Base-by-base conservation (phyloP, 2,888 invertebrate genomes). In the Dasypogon diadema region DNA sequence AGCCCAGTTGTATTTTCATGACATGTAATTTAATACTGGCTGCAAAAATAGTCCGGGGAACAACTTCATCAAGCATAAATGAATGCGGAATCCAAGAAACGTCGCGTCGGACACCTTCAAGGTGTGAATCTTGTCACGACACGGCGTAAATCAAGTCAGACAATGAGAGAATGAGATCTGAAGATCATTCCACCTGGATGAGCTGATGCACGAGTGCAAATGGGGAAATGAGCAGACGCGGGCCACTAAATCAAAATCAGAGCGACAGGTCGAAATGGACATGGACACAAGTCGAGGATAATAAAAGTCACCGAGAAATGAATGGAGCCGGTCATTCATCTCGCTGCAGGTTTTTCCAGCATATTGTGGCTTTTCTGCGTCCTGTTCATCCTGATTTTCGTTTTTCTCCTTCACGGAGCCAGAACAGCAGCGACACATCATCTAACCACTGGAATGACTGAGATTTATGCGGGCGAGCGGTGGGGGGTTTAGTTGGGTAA, bases 161-260 rank as follows among this genome's bases (percentile, higher is more conserved):
- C 46, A 65, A 65, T 65, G 65, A 63, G 21, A 63, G 5, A 21
- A 16, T 3, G 63, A 42, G 12, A 37, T 21, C 24, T 21, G 65
- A 22, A 1, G 51, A 51, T 12, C 0, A 46, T 48, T 65, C 65
- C 48, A 65, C 48, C 65, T 46, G 65, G 48, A 65, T n/a, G 24
- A 37, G 65, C 22, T 42, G 21, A 65, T 65, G 46, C 65, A 65
- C 48, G 14, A 46, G 12, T 14, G 46, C 42, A 46, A 14, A 24
- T 21, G 63, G 18, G 63, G 14, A 63, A 63, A 63, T 65, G 65
- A 65, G 65, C 70, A 54, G 70, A 70, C 51, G 18, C 54, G 18
- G 22, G 54, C 16, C n/a, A 54, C 70, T 65, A 54, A 70, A 70
- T 70, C 70, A 70, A 70, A 70, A 70, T 70, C 54, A 70, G 70